These are phyloP conservation scores for Macaca nemestrina DNA, from an alignment of 2,113 vertebrate species.

Conservation along the genomic window DNA sequence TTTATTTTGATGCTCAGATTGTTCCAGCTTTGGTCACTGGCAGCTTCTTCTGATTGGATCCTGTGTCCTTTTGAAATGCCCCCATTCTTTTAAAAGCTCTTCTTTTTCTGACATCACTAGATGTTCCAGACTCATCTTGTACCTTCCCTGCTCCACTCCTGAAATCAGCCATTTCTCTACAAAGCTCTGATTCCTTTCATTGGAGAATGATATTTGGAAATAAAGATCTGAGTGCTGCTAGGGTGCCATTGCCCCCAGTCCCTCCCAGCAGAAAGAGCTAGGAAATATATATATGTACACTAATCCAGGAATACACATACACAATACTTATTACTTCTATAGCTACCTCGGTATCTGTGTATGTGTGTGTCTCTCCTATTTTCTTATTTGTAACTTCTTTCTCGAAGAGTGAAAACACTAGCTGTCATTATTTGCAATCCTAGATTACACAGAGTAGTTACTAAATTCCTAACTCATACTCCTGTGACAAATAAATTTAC, in stretches of 20 bases:
- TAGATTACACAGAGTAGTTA: background rate
- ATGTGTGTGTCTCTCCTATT: background rate
- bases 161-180: slow-evolving; percentile 25
- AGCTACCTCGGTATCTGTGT: background rate
- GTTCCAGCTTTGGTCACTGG: background rate
- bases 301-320: background rate
- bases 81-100: background rate
- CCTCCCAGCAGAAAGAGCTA: background rate
- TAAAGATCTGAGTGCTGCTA: background rate
- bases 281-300: background rate
- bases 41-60: background rate
- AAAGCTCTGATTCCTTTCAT: background rate
- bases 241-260: background rate
- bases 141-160: background rate
- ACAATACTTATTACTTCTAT: background rate
- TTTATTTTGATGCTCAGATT: background rate
- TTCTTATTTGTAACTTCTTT: slow-evolving; percentile 18
- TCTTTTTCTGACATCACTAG: background rate
- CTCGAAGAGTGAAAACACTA: background rate
- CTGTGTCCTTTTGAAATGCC: background rate
- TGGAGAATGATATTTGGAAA: slow-evolving; percentile 5
- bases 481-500: slow-evolving; percentile 5
- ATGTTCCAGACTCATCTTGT: background rate
- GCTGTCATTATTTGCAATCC: background rate
- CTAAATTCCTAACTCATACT: background rate